These are phyloP conservation scores for Bufo gargarizans DNA, from an alignment of 2,113 vertebrate species.

Conservation along the genomic window DNA sequence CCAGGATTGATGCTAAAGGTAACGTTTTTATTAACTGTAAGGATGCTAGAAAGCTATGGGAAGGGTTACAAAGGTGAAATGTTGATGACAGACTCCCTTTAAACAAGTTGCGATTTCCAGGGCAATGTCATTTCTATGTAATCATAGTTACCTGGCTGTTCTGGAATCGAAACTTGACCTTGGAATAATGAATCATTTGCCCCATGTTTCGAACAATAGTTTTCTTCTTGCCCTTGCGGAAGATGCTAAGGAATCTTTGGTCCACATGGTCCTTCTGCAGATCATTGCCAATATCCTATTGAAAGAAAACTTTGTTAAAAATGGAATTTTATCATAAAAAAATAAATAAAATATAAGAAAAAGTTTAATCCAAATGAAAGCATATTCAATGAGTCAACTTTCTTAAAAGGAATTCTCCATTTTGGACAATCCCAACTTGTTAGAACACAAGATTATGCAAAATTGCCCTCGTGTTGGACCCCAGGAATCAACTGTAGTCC, in stretches of 20 bases:
- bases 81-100: too few species aligned
- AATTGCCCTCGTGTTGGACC: too few species aligned
- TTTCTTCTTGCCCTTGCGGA: conserved; percentile 71
- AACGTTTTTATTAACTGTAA: too few species aligned
- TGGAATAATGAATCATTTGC: conserved; percentile 90
- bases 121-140: too few species aligned
- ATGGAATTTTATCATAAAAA: background rate
- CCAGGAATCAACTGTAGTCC: too few species aligned
- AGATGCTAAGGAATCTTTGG: conserved; percentile 74
- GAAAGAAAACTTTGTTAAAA: background rate
- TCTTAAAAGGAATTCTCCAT: background rate
- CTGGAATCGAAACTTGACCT: conserved; percentile 89
- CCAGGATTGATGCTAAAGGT: too few species aligned
- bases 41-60: too few species aligned
- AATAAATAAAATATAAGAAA: background rate
- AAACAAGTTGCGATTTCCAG: too few species aligned
- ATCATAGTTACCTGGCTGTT: conserved; percentile 84
- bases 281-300: conserved; percentile 67
- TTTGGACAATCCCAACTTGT: too few species aligned
- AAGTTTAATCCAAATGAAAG: too few species aligned
- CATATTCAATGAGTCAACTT: background rate
- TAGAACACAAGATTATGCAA: too few species aligned
- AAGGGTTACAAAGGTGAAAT: too few species aligned
- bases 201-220: conserved; percentile 83
- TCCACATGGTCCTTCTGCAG: conserved; percentile 80